Conservation (phyloP, 2,888 invertebrate genomes). For the Ceriagrion tenellum region DNA sequence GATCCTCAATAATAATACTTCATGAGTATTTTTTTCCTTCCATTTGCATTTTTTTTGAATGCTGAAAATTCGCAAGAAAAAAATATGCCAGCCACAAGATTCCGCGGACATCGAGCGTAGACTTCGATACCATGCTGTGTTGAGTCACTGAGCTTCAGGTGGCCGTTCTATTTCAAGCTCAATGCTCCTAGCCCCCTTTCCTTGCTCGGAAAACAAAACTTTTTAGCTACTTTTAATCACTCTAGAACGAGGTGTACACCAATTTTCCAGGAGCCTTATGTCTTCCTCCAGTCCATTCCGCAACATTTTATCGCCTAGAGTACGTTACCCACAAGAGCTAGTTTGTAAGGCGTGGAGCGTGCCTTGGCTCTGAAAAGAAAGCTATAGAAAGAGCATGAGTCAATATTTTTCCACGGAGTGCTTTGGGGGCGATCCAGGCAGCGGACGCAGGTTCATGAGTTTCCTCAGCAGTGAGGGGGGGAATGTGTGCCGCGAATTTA, state of each 20-base stretch:
- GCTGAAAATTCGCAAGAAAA: too few species aligned
- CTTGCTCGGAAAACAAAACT: not conserved
- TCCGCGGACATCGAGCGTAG: too few species aligned
- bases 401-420: not conserved
- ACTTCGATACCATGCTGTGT: too few species aligned
- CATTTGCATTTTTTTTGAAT: too few species aligned
- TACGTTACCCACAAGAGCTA: not conserved
- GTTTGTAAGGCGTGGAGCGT: not conserved
- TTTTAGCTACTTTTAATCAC: not conserved
- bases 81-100: too few species aligned
- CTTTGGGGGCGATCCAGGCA: not conserved
- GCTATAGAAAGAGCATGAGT: not conserved
- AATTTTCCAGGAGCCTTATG: not conserved
- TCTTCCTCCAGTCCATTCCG: not conserved
- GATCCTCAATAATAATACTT: too few species aligned
- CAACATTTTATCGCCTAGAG: not conserved
- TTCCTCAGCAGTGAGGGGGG: not conserved
- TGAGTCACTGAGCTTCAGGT: not conserved
- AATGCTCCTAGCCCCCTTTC: not conserved
- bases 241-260: not conserved
- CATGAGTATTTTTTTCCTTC: too few species aligned
- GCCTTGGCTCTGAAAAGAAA: conserved; percentile 3
- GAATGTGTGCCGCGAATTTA: too few species aligned
- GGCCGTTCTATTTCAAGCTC: not conserved
- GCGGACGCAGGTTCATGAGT: not conserved